A percentile compares a stretch with the other conserved stretches of the same genome.
Evolutionary conservation across 2,888 invertebrate species (phyloP).

Genomic region (Caenorhabditis sinica): DNA sequence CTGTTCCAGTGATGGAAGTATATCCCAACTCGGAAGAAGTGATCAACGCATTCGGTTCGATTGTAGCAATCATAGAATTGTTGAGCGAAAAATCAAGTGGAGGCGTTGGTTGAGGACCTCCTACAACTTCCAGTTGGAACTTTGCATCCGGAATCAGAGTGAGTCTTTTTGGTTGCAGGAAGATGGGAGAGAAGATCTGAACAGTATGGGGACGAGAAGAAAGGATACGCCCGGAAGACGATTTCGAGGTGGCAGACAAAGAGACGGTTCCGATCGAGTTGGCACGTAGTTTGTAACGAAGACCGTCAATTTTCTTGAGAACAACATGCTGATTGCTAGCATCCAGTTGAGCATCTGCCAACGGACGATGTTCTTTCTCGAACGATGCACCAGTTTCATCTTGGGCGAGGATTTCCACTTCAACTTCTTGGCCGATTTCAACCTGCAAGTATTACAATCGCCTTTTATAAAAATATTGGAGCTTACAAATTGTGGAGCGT

Average conservation of each 20-base stretch:
- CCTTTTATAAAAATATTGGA: slow-evolving; percentile 5
- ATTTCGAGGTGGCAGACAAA: slow-evolving; percentile 69
- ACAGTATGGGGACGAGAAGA: slow-evolving; percentile 66
- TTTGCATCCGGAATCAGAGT: slow-evolving; percentile 77
- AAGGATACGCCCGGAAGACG: slow-evolving; percentile 63
- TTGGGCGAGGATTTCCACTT: slow-evolving; percentile 70
- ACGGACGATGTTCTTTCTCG: slow-evolving; percentile 66
- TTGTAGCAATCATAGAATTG: slow-evolving; percentile 71
- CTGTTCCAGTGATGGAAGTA: slow-evolving; percentile 74
- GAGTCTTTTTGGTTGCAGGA: slow-evolving; percentile 73
- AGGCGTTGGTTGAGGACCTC: slow-evolving; percentile 77
- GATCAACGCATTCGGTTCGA: slow-evolving; percentile 78
- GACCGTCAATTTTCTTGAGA: slow-evolving; percentile 59
- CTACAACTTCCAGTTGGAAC: slow-evolving; percentile 78
- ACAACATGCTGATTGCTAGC: slow-evolving; percentile 52
- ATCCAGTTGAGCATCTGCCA: slow-evolving; percentile 66
- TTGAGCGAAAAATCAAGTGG: slow-evolving; percentile 74
- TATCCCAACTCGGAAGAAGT: slow-evolving; percentile 75
- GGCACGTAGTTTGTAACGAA: slow-evolving; percentile 67
- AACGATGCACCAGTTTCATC: slow-evolving; percentile 76
- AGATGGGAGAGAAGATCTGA: slow-evolving; percentile 78
- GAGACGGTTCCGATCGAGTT: slow-evolving; percentile 68
- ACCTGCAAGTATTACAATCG: slow-evolving; percentile 63
- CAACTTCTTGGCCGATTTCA: slow-evolving; percentile 69
- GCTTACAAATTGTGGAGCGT: slow-evolving; percentile 73